Percentiles rank a stretch among this genome's conserved stretches.
phyloP scores from a whole-genome alignment of 2,888 invertebrate species.

The Globia sparganii region DNA sequence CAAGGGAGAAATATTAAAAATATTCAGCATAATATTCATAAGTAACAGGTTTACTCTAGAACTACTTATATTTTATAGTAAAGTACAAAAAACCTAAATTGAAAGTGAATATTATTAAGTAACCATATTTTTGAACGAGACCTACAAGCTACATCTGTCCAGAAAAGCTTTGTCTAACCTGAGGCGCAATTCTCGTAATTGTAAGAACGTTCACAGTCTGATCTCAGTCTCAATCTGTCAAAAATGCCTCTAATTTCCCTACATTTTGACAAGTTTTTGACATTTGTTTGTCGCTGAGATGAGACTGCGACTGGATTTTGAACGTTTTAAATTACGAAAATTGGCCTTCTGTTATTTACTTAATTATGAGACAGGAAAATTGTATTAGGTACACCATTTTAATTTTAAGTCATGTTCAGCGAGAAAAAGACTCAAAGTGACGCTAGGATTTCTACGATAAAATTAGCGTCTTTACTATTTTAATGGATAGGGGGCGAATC shows the following conservation, averaged over 20 bases:
- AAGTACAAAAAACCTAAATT: neutral
- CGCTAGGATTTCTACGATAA: neutral
- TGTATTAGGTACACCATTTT: neutral
- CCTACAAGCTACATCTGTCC: neutral
- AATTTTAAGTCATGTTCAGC: neutral
- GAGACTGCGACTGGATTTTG: no score
- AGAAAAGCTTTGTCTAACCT: constrained; percentile 1
- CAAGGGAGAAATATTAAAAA: constrained; percentile 16
- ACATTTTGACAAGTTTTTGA: no score
- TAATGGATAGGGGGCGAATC: no score
- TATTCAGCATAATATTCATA: neutral
- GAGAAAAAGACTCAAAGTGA: neutral
- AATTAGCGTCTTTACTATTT: neutral
- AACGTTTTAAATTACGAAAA: no score
- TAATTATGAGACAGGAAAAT: constrained; percentile 22
- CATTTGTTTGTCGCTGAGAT: no score
- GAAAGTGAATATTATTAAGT: neutral
- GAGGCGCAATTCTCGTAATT: no score
- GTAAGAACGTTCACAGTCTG: no score
- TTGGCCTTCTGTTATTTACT: neutral
- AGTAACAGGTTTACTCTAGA: neutral
- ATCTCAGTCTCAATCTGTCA: no score
- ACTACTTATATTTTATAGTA: neutral
- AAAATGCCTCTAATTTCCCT: no score
- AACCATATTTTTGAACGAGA: neutral